Conservation (phyloP, 2,888 invertebrate species). For the Galeruca laticollis region DNA sequence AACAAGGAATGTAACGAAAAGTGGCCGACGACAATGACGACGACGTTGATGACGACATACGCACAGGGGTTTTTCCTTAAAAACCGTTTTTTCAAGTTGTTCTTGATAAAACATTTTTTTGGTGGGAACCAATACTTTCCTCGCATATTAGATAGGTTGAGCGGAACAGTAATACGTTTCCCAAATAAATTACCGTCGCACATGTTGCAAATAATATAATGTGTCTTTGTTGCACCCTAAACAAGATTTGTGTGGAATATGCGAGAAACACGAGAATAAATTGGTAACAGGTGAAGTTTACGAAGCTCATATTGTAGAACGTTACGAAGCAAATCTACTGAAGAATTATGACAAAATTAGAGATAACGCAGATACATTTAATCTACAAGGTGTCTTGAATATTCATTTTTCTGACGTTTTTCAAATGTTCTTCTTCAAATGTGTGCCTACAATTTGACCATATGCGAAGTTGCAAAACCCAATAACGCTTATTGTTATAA, state of each 20-base stretch:
- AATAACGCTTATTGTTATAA: neutral
- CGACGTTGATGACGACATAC: too few relatives aligned
- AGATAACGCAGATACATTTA: conserved; percentile 49
- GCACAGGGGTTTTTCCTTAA: too few relatives aligned
- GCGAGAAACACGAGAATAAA: too few relatives aligned
- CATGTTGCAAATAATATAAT: conserved; percentile 40
- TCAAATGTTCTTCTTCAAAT: conserved; percentile 52
- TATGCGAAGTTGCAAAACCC: neutral
- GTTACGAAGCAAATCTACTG: conserved; percentile 43
- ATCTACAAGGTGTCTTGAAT: conserved; percentile 54
- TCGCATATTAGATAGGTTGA: too few relatives aligned
- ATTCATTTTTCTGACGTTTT: conserved; percentile 53
- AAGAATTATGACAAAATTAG: conserved; percentile 42
- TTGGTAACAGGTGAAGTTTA: too few relatives aligned
- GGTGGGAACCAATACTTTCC: too few relatives aligned
- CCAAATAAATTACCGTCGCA: conserved; percentile 41
- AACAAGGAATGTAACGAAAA: too few relatives aligned
- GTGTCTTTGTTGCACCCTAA: conserved; percentile 46
- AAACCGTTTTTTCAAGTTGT: too few relatives aligned
- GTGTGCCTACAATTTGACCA: conserved; percentile 9
- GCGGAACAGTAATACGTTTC: conserved; percentile 1
- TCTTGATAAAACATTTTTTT: too few relatives aligned
- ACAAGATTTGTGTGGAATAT: conserved; percentile 46
- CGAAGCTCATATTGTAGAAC: conserved; percentile 45
- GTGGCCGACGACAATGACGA: too few relatives aligned